Conservation (phyloP, 2,797 vertebrate genomes). For the Argentina silus region DNA sequence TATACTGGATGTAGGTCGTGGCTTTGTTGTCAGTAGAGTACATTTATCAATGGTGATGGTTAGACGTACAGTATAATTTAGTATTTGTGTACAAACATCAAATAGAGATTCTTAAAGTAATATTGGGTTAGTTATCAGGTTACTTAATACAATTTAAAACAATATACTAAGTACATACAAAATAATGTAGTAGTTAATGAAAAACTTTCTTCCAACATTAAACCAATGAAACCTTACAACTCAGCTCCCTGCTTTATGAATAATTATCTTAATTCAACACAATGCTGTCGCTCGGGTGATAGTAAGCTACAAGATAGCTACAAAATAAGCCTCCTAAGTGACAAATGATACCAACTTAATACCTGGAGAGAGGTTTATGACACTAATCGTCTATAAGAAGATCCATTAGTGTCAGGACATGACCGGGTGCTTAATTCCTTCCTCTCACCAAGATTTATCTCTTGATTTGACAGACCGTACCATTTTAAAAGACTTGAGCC, state of each 20-base stretch:
- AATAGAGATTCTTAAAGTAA: too few relatives aligned
- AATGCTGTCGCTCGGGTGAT: background rate
- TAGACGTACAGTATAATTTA: background rate
- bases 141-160: too few relatives aligned
- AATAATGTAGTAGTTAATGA: too few relatives aligned
- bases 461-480: background rate
- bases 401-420: constrained; percentile 6
- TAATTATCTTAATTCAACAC: background rate
- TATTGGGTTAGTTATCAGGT: too few relatives aligned
- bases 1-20: background rate
- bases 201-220: background rate
- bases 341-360: constrained; percentile 1
- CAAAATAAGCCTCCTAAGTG: background rate
- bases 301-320: background rate
- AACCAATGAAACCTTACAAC: background rate
- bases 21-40: background rate
- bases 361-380: background rate
- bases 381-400: background rate
- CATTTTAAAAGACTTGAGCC: background rate
- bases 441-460: background rate
- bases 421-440: background rate
- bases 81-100: background rate
- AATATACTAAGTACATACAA: too few relatives aligned
- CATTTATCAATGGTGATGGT: background rate
- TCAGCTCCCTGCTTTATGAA: background rate